Percentiles rank a stretch among this genome's conserved stretches.
These are phyloP conservation scores for Macroglossus sobrinus DNA, from an alignment of 2,113 vertebrate genomes.

Conservation along the genomic window DNA sequence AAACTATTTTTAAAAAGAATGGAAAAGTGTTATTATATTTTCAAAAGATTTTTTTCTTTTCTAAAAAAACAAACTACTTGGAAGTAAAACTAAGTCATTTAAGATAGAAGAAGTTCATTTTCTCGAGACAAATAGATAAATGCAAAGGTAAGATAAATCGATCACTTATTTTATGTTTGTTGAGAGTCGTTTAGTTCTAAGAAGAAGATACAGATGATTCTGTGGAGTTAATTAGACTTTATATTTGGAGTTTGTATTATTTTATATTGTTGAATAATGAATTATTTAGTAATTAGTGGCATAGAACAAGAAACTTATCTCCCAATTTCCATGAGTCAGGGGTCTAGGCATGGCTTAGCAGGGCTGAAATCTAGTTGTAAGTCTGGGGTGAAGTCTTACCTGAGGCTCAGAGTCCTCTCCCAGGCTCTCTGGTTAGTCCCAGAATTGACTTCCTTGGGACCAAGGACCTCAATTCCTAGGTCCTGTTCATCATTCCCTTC, in stretches of 20 bases:
- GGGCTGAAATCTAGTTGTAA: not conserved
- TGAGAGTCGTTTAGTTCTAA: not conserved
- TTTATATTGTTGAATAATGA: not conserved
- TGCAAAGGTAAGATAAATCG: not conserved
- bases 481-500: not conserved
- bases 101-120: not conserved
- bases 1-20: not conserved
- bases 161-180: not conserved
- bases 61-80: not conserved
- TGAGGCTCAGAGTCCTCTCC: not conserved
- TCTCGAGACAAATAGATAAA: not conserved
- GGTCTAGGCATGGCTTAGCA: not conserved
- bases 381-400: not conserved
- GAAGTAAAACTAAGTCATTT: conserved; percentile 8
- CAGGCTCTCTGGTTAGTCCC: not conserved
- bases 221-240: not conserved
- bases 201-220: not conserved
- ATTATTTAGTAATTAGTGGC: not conserved
- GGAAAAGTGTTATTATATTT: not conserved
- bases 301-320: not conserved
- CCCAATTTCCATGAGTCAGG: not conserved
- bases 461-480: not conserved
- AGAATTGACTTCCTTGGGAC: not conserved
- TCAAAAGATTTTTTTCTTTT: not conserved
- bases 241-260: not conserved